A percentile compares a stretch with the other conserved stretches of the same genome.
Evolutionary conservation across 2,113 vertebrate genomes (phyloP).

Genomic region (Solea senegalensis): DNA sequence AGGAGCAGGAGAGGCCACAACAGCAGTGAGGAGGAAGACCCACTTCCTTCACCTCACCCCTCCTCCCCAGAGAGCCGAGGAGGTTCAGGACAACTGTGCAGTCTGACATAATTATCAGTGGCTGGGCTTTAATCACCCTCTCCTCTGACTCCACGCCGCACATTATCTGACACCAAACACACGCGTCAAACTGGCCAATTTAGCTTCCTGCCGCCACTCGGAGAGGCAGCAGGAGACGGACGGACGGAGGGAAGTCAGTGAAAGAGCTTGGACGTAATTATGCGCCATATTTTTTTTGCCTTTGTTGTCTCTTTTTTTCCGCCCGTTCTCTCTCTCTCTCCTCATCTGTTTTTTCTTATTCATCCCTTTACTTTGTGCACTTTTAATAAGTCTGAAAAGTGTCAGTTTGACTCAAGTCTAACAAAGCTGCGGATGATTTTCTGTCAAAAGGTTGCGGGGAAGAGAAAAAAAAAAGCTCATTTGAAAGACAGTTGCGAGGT

Average conservation of each 20-base stretch:
- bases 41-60: slow-evolving; percentile 62
- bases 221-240: slow-evolving; percentile 55
- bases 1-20: slow-evolving; percentile 65
- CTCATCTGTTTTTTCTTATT: slow-evolving; percentile 2
- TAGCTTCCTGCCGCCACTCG: slow-evolving; percentile 69
- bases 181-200: slow-evolving; percentile 80
- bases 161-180: slow-evolving; percentile 83
- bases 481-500: slow-evolving; percentile 68
- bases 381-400: slow-evolving; percentile 72
- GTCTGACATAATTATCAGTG: slow-evolving; percentile 82
- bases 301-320: slow-evolving; percentile 52
- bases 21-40: slow-evolving; percentile 73
- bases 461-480: slow-evolving; percentile 53
- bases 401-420: slow-evolving; percentile 67
- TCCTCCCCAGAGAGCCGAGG: slow-evolving; percentile 64
- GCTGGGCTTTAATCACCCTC: slow-evolving; percentile 83
- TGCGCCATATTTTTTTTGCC: slow-evolving; percentile 59
- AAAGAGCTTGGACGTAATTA: slow-evolving; percentile 49
- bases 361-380: slow-evolving; percentile 56
- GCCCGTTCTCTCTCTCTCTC: slow-evolving; percentile 1
- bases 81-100: slow-evolving; percentile 77
- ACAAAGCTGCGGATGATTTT: slow-evolving; percentile 72
- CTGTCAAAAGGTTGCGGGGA: slow-evolving; percentile 65
- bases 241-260: slow-evolving; percentile 22
- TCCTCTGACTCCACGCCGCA: slow-evolving; percentile 77